Base-by-base conservation (phyloP, 2,888 invertebrate genomes). In the Flexamia atlantica region DNA sequence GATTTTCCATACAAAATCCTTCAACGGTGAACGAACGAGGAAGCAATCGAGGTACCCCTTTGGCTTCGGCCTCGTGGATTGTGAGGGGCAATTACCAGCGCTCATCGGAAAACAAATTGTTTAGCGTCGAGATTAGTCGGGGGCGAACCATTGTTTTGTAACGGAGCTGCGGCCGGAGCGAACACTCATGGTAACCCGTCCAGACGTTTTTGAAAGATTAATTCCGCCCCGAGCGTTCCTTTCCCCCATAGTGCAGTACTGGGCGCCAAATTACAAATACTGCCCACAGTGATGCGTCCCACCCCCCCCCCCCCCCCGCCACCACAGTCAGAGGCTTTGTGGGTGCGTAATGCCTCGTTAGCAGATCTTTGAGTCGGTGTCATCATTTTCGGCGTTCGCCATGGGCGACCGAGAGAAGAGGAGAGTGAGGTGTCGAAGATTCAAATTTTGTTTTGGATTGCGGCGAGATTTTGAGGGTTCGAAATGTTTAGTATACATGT, bases 151-250 rank as follows among this genome's bases (percentile, higher is more conserved):
- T 64, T 64, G 64, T 64, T 30, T 64, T 7, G 64, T 9, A 28
- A 30, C 64, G 2, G 30, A 28, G 28, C 30, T 2, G 20, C 20
- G 10, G 17, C 64, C 12, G 17, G 2, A 5, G 5, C 2, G 23
- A 57, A 57, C 57, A 57, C 36, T 70, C 70, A 36, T 36, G 70
- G 23, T 70, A 70, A 70, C 70, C 70, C 70, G 23, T n/a, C 70
- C 70, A n/a, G 70, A 70, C 70, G 14, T 70, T 70, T 70, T 70
- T 70, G 70, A 70, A 40, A 70, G 70, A 70, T 70, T 70, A 70
- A 36, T 70, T 70, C 70, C 40, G 70, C 70, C 70, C 70, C 20
- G 40, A 23, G 70, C 70, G 14, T 40, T 70, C 70, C 70, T 70
- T 36, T 70, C 70, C 70, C 70, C 70, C n/a, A 36, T 40, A 23